Conservation (phyloP, 2,797 vertebrate genomes). For the Tapera naevia region DNA sequence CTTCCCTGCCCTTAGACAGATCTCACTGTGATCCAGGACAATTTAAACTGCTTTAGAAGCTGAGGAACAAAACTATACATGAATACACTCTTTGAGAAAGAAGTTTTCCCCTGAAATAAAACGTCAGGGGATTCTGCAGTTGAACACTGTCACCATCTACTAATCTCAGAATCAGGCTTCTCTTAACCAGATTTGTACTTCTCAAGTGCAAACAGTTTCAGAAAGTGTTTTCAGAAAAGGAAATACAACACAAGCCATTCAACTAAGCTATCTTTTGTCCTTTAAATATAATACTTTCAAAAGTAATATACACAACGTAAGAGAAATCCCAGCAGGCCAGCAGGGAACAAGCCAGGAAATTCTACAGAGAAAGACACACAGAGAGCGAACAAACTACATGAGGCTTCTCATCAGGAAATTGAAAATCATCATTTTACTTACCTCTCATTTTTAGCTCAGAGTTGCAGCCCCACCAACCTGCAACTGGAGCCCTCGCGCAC, state of each 20-base stretch:
- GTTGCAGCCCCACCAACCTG: background rate
- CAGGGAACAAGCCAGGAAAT: background rate
- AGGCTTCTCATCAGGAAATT: background rate
- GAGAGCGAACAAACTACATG: background rate
- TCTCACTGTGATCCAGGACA: background rate
- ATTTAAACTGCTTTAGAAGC: background rate
- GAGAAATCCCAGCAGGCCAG: background rate
- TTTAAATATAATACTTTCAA: background rate
- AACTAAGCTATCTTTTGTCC: background rate
- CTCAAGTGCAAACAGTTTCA: background rate
- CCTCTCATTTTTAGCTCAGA: background rate
- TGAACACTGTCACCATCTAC: background rate
- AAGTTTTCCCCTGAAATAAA: background rate
- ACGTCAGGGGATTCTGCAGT: background rate
- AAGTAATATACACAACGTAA: rapidly evolving
- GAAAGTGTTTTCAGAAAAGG: background rate
- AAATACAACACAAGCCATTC: background rate
- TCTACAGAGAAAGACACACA: too few relatives aligned
- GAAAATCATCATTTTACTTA: background rate
- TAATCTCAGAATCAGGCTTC: background rate
- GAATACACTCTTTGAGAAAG: background rate
- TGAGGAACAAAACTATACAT: background rate
- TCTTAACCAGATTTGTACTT: background rate
- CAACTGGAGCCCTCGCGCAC: background rate
- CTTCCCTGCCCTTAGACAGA: background rate